Percentiles rank a stretch among this genome's conserved stretches.
Evolutionary conservation across 2,797 vertebrate genomes (phyloP).

Genomic region (Melopsittacus undulatus): DNA sequence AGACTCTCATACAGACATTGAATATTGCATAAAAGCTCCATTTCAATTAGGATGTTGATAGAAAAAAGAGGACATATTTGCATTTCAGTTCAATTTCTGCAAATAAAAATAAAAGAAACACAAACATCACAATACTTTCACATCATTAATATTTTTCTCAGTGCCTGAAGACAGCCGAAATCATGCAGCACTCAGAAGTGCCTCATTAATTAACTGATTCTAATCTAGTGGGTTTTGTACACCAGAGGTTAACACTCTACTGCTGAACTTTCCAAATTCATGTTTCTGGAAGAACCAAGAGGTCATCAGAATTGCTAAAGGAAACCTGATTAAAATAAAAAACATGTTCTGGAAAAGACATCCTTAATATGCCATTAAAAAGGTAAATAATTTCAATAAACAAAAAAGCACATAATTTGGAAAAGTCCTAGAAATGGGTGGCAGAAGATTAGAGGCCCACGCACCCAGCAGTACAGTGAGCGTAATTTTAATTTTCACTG

Average conservation of each 20-base stretch:
- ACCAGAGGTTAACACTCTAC: neutral
- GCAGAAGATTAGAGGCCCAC: neutral
- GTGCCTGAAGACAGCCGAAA: constrained; percentile 35
- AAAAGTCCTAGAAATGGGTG: neutral
- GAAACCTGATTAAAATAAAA: constrained; percentile 34
- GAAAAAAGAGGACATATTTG: neutral
- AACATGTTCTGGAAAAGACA: neutral
- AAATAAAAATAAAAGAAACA: constrained; percentile 32
- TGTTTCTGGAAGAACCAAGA: neutral
- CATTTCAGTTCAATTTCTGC: constrained; percentile 8
- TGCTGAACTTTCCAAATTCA: constrained; percentile 24
- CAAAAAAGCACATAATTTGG: neutral
- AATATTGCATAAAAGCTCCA: neutral
- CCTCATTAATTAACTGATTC: constrained; percentile 51
- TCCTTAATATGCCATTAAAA: neutral
- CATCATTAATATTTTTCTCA: constrained; percentile 20
- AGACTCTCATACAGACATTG: neutral
- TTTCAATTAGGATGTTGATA: neutral
- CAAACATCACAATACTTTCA: constrained; percentile 6
- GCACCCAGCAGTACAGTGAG: neutral
- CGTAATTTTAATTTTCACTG: neutral
- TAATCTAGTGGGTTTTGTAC: constrained; percentile 28
- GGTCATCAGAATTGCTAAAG: constrained; percentile 19
- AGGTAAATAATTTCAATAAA: neutral
- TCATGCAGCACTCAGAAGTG: constrained; percentile 29